A percentile compares a stretch with the other conserved stretches of the same genome.
phyloP scores from a whole-genome alignment of 2,888 invertebrate genomes.

The Oasisia sp. region DNA sequence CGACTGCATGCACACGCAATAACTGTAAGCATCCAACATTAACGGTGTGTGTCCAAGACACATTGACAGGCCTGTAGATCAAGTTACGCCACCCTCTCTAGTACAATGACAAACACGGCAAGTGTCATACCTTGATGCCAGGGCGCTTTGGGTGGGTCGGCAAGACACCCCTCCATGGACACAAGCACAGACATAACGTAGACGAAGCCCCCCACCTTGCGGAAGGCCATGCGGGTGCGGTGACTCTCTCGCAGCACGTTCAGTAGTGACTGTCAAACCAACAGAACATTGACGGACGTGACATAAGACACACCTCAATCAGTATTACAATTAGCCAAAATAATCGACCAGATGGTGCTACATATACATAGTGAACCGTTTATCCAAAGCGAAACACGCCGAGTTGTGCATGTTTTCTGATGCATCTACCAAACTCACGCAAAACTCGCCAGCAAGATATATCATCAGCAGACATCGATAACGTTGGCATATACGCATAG shows the following conservation, averaged over 20 bases:
- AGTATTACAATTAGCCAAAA: background rate
- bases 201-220: constrained; percentile 97
- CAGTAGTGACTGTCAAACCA: constrained; percentile 74
- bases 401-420: too few species aligned
- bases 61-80: too few species aligned
- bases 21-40: too few species aligned
- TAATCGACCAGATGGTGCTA: too few species aligned
- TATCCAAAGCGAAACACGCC: too few species aligned
- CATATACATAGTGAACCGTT: too few species aligned
- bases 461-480: too few species aligned
- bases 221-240: constrained; percentile 93
- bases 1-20: too few species aligned
- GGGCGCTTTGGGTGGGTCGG: constrained; percentile 67
- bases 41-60: background rate
- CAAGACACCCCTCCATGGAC: constrained; percentile 80
- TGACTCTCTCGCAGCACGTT: constrained; percentile 94
- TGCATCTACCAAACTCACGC: too few species aligned
- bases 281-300: background rate
- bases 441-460: too few species aligned
- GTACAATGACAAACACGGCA: background rate
- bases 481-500: too few species aligned
- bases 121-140: constrained; percentile 65
- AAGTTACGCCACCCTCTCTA: background rate
- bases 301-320: background rate
- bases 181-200: constrained; percentile 95